Conservation (phyloP, 1,140 invertebrate species). For the Teleopsis dalmanni region DNA sequence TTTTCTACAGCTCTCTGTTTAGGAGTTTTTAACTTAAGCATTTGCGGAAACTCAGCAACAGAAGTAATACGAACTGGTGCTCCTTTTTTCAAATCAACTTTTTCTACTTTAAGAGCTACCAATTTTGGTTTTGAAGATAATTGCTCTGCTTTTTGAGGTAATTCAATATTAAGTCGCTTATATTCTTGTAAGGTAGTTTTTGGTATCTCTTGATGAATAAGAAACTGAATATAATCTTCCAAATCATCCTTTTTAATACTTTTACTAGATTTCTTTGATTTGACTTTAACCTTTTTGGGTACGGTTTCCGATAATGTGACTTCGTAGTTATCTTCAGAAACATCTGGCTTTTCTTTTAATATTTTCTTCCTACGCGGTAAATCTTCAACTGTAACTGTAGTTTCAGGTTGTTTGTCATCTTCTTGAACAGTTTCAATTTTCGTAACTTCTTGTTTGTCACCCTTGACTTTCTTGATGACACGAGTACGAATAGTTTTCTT, state of each 20-base stretch:
- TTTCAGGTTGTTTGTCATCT: too few relatives aligned
- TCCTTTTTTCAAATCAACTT: conserved; percentile 27
- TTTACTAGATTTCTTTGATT: conserved; percentile 27
- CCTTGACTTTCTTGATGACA: too few relatives aligned
- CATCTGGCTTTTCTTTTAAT: too few relatives aligned
- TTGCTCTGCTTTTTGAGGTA: conserved; percentile 33
- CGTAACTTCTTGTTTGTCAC: too few relatives aligned
- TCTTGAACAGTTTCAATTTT: too few relatives aligned
- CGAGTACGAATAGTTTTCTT: too few relatives aligned
- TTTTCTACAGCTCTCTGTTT: conserved; percentile 42
- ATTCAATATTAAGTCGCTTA: conserved; percentile 30
- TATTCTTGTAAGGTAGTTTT: conserved; percentile 40
- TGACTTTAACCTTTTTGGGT: conserved; percentile 32
- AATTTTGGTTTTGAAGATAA: conserved; percentile 29
- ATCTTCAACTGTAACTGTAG: too few relatives aligned
- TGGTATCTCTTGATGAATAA: conserved; percentile 41
- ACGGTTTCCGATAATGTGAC: too few relatives aligned
- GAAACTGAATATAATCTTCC: conserved; percentile 41
- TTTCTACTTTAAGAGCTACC: conserved; percentile 35
- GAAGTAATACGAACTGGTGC: conserved; percentile 34
- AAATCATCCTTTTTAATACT: conserved; percentile 34
- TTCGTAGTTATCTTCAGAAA: too few relatives aligned
- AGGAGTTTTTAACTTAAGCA: conserved; percentile 38
- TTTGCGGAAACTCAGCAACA: conserved; percentile 33
- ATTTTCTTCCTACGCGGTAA: too few relatives aligned